Evolutionary conservation across 2,113 vertebrate genomes (phyloP).

Genomic region (Ictalurus punctatus): DNA sequence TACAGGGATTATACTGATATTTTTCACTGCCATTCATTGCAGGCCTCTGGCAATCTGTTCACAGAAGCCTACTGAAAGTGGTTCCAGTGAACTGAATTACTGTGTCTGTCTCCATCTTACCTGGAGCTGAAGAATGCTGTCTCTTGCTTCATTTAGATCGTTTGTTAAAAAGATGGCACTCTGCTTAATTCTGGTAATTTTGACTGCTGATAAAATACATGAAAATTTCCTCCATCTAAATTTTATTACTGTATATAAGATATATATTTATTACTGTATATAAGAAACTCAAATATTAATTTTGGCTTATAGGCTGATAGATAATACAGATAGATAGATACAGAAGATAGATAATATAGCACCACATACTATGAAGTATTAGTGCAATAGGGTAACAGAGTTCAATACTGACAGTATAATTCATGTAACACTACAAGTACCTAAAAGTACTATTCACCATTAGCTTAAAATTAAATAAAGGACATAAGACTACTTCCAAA

Average conservation of each 20-base stretch:
- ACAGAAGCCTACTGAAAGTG: conserved; percentile 11
- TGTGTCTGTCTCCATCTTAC: conserved; percentile 27
- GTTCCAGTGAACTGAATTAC: conserved; percentile 27
- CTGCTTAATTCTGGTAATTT: not conserved
- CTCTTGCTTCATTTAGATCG: not conserved
- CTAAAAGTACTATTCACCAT: not conserved
- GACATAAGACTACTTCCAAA: not conserved
- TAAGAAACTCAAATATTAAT: not conserved
- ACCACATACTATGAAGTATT: not conserved
- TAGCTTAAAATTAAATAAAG: not conserved
- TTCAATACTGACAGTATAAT: not conserved
- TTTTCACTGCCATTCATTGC: conserved; percentile 25
- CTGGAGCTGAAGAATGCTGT: conserved; percentile 5
- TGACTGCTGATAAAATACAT: not conserved
- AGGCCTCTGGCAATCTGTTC: conserved; percentile 28
- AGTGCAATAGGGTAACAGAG: not conserved
- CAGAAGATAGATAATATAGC: not conserved
- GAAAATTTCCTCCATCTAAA: not conserved
- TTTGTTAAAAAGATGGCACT: not conserved
- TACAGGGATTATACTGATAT: conserved; percentile 29
- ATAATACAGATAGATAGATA: too few species aligned
- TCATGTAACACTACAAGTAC: not conserved
- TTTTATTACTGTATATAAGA: not conserved
- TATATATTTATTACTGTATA: not conserved
- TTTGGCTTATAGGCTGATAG: not conserved